A percentile compares a stretch with the other conserved stretches of the same genome.
Evolutionary conservation across 2,113 vertebrate genomes (phyloP).

Genomic region (Passer domesticus): DNA sequence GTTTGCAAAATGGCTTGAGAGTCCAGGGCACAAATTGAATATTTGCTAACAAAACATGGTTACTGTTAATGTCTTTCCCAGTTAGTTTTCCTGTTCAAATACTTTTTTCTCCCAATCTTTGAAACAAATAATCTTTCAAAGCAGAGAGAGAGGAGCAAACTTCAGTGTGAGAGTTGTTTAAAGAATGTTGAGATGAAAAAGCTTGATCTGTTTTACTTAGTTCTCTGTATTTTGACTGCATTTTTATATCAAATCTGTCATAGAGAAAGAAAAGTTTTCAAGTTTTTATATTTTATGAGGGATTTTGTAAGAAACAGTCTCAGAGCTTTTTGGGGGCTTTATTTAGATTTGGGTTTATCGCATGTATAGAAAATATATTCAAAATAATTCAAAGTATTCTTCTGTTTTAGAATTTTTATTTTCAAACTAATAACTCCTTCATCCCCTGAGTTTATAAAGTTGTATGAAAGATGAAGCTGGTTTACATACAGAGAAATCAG

Average conservation of each 20-base stretch:
- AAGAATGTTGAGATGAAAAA: neutral
- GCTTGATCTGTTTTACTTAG: neutral
- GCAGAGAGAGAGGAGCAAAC: neutral
- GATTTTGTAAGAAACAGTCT: neutral
- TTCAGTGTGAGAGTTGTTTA: neutral
- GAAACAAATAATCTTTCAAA: neutral
- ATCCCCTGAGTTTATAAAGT: neutral
- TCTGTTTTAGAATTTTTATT: neutral
- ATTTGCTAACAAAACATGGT: neutral
- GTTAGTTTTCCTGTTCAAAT: neutral
- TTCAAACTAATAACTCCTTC: neutral
- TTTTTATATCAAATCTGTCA: neutral
- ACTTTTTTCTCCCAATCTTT: neutral
- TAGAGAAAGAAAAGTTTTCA: neutral
- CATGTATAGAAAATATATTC: neutral
- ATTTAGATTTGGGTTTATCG: neutral
- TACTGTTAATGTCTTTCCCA: neutral
- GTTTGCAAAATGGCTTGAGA: constrained; percentile 16
- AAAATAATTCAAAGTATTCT: neutral
- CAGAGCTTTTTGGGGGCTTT: neutral
- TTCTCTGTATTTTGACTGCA: neutral
- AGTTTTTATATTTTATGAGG: neutral
- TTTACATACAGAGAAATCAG: neutral
- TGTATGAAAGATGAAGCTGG: neutral
- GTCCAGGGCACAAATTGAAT: neutral